Evolutionary conservation across 2,888 invertebrate genomes (phyloP), one percentile per base, ranked within the genome.

Genomic region (Tryphoninae sp.): DNA sequence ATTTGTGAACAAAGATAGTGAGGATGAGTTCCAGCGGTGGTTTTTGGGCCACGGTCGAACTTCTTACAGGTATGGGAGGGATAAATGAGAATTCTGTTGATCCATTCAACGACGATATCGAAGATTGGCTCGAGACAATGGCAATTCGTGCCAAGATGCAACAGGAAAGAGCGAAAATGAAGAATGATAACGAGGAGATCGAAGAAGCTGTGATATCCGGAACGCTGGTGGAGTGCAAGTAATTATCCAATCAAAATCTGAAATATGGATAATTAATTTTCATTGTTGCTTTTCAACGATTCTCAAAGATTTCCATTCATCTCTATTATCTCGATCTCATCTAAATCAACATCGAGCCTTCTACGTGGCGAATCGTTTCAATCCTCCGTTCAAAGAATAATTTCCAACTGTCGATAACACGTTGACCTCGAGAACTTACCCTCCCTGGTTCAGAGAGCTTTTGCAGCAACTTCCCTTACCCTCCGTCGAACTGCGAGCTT

Each of bases 11-110:
- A 3, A 16, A 72, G 55, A 40, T 22, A n/a, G 13, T 19, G 2
- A 51, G 55, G n/a, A 86, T 85, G 84, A 83, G 93, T 49, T 92
- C 93, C 8, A 85, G 86, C 22, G 93, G 93, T 79, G 93, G 93
- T 67, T 94, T 95, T 89, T 95, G 95, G 95, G 93, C 94, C 67
- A 95, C 94, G n/a, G 93, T 95, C 81, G 94, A 95, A 81, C 92
- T 95, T 51, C 92, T 95, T 0, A 85, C 85, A 55, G 80, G 82
- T 59, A 58, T 69, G n/a, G 84, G 83, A 40, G 73, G 80, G 4
- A 79, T 75, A 22, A 77, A 81, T 45, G 71, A 71, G 13, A 55
- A 55, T 13, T 40, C 68, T 6, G 82, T 79, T 0, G 80, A 86
- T 58, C 79, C 84, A 4, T 87, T 86, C 64, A 86, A 86, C 22